phyloP scores from a whole-genome alignment of 92 coral and sea anemone genomes.

The Porites rus region DNA sequence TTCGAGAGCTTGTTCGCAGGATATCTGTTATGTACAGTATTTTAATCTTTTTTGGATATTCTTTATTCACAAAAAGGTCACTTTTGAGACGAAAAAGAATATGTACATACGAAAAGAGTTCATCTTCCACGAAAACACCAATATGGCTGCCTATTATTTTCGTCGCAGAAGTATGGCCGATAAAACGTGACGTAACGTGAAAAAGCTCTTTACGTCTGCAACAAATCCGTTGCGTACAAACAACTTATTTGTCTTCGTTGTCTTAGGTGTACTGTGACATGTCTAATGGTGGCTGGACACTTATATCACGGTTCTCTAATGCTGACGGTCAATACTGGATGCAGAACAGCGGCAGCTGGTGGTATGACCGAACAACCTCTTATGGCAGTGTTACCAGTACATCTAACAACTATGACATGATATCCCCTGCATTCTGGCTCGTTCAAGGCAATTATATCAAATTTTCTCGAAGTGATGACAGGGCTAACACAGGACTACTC shows the following conservation, averaged over 20 bases:
- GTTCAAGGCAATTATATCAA: slow-evolving; percentile 62
- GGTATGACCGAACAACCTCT: slow-evolving; percentile 69
- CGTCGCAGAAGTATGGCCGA: too few species aligned
- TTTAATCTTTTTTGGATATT: too few species aligned
- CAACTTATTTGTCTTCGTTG: not conserved
- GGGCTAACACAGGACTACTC: slow-evolving; percentile 67
- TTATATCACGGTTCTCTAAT: slow-evolving; percentile 80
- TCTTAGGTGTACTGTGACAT: slow-evolving; percentile 73
- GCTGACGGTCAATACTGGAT: slow-evolving; percentile 74
- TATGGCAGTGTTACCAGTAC: slow-evolving; percentile 65
- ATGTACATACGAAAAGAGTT: too few species aligned
- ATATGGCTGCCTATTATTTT: too few species aligned
- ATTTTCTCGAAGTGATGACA: slow-evolving; percentile 75
- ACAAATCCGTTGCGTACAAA: too few species aligned
- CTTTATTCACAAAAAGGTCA: too few species aligned
- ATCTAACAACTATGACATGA: slow-evolving; percentile 74
- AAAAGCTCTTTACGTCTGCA: too few species aligned
- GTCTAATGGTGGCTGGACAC: slow-evolving; percentile 74
- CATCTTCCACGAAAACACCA: too few species aligned
- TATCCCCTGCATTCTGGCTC: slow-evolving; percentile 79
- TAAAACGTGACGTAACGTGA: too few species aligned
- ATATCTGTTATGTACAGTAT: too few species aligned
- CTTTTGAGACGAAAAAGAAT: too few species aligned
- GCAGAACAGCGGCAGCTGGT: slow-evolving; percentile 66
- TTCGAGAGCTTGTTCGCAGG: too few species aligned